Evolutionary conservation across 2,888 invertebrate species (phyloP), one percentile per base, ranked within the genome.

Genomic region (Bugula neritina): DNA sequence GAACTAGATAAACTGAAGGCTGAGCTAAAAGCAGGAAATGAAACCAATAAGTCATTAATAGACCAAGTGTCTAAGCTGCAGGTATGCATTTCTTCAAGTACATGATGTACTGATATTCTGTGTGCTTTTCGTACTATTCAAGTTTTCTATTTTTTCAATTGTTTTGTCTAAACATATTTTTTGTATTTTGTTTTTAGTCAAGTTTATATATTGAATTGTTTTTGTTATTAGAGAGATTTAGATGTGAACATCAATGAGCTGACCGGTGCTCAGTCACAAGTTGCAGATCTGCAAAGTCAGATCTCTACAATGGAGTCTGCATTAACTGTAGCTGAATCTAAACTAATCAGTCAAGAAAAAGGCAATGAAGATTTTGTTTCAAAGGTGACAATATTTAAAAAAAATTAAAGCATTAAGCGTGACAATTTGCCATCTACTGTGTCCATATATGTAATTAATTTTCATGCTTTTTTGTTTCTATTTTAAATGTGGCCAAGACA

Each of bases 251-350:
- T 10, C 79, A 75, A 76, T 69, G 76, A 78, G 25, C 80, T 78
- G 69, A 80, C 79, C 72, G 78, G 79, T 69, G 78, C 80, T 34
- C 79, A 78, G 34, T 76, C 77, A 0, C 77, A 77, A 71, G 72
- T 79, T 2, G 73, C 77, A 58, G 78, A 79, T n/a, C 71, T 80
- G 52, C 80, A 81, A 72, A 76, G 77, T 54, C 73, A 73, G 23
- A 70, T 77, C 27, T 77, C 77, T 70, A 76, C 76, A 69, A 79
- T 81, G 71, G 77, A 77, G 71, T 79, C 78, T 1, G 74, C 75
- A 71, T 74, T 77, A 13, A 79, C 80, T 23, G 78, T 74, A 63
- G 72, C 34, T 10, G 63, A 63, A 27, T 5, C 10, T n/a, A 27
- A 63, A 27, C 17, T 63, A 27, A 31, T 34, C 13, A 63, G 63